Conservation (phyloP, 2,113 vertebrate species). For the Empidonax traillii region DNA sequence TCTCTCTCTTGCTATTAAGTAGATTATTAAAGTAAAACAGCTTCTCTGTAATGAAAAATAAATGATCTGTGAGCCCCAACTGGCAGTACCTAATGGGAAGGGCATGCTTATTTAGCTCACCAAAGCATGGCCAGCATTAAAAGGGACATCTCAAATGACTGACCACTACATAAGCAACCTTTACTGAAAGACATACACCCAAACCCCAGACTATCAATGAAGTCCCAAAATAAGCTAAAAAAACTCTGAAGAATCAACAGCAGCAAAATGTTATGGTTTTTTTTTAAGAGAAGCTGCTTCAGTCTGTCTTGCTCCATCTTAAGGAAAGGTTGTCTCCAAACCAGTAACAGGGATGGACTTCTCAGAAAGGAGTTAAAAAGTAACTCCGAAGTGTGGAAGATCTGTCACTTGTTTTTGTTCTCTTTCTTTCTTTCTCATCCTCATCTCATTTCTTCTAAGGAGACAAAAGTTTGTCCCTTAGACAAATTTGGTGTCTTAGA, state of each 20-base stretch:
- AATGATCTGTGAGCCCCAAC: neutral
- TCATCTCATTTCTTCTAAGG: neutral
- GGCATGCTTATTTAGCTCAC: neutral
- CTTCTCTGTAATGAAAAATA: neutral
- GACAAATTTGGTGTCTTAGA: neutral
- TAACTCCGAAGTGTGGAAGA: neutral
- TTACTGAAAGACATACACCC: neutral
- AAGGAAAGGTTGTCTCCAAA: neutral
- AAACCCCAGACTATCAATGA: neutral
- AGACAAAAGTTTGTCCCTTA: neutral
- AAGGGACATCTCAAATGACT: neutral
- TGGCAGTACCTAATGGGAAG: neutral
- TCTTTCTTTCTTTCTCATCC: neutral
- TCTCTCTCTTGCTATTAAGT: neutral
- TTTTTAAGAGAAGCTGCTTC: neutral
- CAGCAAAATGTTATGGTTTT: neutral
- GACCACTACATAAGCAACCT: neutral
- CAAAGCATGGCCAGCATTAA: neutral
- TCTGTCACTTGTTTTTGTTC: neutral
- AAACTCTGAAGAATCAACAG: neutral
- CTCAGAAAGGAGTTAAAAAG: neutral
- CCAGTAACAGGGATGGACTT: neutral
- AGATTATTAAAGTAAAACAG: neutral
- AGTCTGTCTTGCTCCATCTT: neutral
- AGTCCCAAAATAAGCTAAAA: neutral